These are phyloP conservation scores for Drosophila willistoni DNA, from an alignment of 1,140 invertebrate species.

Conservation along the genomic window DNA sequence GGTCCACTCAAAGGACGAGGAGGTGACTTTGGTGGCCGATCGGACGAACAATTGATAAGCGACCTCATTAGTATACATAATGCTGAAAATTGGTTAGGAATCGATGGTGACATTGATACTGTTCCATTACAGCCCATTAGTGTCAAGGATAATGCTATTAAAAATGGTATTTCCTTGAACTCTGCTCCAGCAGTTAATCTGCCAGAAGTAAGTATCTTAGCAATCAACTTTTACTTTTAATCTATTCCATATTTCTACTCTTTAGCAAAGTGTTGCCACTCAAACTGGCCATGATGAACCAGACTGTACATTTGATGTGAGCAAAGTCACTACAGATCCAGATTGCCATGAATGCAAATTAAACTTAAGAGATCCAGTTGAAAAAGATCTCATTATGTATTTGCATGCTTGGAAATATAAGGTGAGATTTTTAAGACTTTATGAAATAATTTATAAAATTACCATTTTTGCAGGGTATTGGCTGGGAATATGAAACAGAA, in stretches of 20 bases:
- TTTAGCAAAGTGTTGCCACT: slow-evolving; percentile 88
- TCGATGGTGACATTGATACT: slow-evolving; percentile 93
- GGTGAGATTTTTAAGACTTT: slow-evolving; percentile 83
- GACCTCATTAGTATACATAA: slow-evolving; percentile 96
- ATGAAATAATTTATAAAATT: slow-evolving; percentile 8
- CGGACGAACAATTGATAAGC: slow-evolving; percentile 94
- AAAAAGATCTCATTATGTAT: slow-evolving; percentile 96
- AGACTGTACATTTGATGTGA: slow-evolving; percentile 87
- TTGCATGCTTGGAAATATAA: slow-evolving; percentile 96
- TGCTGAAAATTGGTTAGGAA: slow-evolving; percentile 96
- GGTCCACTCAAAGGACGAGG: slow-evolving; percentile 95
- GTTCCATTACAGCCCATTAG: slow-evolving; percentile 85
- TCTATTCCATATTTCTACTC: slow-evolving; percentile 65
- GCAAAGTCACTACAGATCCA: slow-evolving; percentile 91
- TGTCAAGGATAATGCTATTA: slow-evolving; percentile 61
- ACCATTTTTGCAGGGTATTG: slow-evolving; percentile 87
- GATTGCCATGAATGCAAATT: slow-evolving; percentile 97
- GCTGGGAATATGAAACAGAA: slow-evolving; percentile 95
- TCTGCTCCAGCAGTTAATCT: neutral
- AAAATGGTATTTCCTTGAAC: neutral
- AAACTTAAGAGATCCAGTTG: slow-evolving; percentile 94
- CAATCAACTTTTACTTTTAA: no score
- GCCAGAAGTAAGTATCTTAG: neutral
- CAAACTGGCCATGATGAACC: slow-evolving; percentile 91
- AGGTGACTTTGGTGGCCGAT: slow-evolving; percentile 95